phyloP scores from a whole-genome alignment of 2,113 vertebrate genomes.

The Campylomormyrus numenius region DNA sequence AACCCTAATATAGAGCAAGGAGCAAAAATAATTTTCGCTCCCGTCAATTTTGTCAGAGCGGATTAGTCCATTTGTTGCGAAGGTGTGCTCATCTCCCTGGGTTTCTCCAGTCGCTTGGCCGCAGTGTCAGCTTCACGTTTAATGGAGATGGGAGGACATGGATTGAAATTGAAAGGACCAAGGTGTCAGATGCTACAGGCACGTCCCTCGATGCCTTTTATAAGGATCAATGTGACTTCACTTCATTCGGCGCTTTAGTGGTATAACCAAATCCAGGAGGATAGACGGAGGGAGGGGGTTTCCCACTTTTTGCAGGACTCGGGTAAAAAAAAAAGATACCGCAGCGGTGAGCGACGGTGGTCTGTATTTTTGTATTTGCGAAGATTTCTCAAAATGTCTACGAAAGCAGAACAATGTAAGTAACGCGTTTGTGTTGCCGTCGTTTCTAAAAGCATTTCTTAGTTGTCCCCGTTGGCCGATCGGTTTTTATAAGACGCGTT shows the following conservation, averaged over 20 bases:
- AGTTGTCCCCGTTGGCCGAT: constrained; percentile 24
- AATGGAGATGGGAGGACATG: neutral
- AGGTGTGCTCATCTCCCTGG: constrained; percentile 25
- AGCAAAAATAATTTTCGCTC: constrained; percentile 46
- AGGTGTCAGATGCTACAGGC: constrained; percentile 9
- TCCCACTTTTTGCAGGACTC: constrained; percentile 59
- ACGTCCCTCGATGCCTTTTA: neutral
- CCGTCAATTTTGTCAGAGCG: constrained; percentile 61
- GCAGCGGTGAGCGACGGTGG: constrained; percentile 48
- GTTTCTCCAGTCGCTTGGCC: neutral
- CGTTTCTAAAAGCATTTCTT: constrained; percentile 22
- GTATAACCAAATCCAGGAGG: constrained; percentile 57
- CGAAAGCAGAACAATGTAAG: constrained; percentile 97
- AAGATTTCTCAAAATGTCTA: constrained; percentile 75
- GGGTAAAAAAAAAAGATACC: constrained; percentile 44
- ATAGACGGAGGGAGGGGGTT: constrained; percentile 38
- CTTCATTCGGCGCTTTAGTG: constrained; percentile 39
- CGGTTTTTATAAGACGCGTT: constrained; percentile 10
- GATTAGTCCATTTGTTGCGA: constrained; percentile 58
- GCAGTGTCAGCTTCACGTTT: constrained; percentile 7
- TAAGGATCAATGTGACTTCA: neutral
- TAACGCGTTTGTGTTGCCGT: constrained; percentile 39
- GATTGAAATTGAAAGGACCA: constrained; percentile 7
- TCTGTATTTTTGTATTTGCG: constrained; percentile 44
- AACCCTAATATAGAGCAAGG: neutral